These are phyloP conservation scores for Drosophila hydei DNA, from an alignment of 1,140 invertebrate species.

Conservation along the genomic window DNA sequence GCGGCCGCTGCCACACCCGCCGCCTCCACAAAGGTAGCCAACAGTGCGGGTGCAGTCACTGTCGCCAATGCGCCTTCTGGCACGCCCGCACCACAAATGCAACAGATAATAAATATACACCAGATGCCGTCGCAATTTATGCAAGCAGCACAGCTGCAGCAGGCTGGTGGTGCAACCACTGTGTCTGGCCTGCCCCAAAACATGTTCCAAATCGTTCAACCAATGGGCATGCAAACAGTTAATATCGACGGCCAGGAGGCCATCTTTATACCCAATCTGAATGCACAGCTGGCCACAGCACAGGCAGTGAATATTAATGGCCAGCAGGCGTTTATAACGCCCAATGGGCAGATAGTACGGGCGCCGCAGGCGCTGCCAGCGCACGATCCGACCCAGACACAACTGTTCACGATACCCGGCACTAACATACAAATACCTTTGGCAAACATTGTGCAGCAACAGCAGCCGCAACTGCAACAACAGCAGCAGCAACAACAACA, in stretches of 20 bases:
- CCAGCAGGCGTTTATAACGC: slow-evolving; percentile 85
- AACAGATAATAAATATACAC: slow-evolving; percentile 81
- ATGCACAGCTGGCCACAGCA: slow-evolving; percentile 68
- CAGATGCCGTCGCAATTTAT: slow-evolving; percentile 71
- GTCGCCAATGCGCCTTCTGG: slow-evolving; percentile 2
- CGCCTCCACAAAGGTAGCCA: slow-evolving; percentile 19
- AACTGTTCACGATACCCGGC: slow-evolving; percentile 85
- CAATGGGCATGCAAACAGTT: slow-evolving; percentile 90
- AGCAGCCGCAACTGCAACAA: slow-evolving; percentile 56
- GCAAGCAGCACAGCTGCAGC: slow-evolving; percentile 32
- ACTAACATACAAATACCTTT: slow-evolving; percentile 86
- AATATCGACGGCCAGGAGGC: slow-evolving; percentile 97
- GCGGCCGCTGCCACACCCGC: slow-evolving; percentile 25
- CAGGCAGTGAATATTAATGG: slow-evolving; percentile 80
- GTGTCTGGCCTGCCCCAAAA: slow-evolving; percentile 57
- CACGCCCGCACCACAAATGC: slow-evolving; percentile 50
- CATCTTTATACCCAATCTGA: slow-evolving; percentile 90
- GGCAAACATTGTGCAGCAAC: slow-evolving; percentile 65
- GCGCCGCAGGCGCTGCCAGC: slow-evolving; percentile 80
- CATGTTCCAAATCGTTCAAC: slow-evolving; percentile 83
- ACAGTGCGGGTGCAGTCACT: not conserved
- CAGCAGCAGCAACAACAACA: slow-evolving; percentile 23
- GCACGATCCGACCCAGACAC: slow-evolving; percentile 84
- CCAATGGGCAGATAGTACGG: slow-evolving; percentile 88
- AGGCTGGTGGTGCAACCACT: slow-evolving; percentile 17